Conservation (phyloP, 2,888 invertebrate genomes). For the Synergus umbraculus region DNA sequence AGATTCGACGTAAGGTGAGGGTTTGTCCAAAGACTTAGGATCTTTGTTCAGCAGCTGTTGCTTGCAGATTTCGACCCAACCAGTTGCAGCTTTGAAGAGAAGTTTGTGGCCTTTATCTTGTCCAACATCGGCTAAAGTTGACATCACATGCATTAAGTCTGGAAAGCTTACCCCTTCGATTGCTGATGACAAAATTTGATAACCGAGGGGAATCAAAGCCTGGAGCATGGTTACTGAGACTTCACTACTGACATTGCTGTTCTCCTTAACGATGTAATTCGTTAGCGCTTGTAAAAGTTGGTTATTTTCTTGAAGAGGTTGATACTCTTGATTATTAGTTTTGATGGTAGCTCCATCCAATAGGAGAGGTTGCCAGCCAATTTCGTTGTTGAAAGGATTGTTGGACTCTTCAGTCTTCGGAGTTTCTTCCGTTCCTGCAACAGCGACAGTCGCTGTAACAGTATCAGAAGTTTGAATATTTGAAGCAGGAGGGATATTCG, state of each 20-base stretch:
- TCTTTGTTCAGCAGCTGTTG: conserved; percentile 81
- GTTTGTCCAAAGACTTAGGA: conserved; percentile 78
- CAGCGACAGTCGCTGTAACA: conserved; percentile 51
- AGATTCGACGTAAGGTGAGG: conserved; percentile 82
- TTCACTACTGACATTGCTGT: conserved; percentile 81
- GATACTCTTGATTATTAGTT: conserved; percentile 73
- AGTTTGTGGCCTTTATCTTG: conserved; percentile 88
- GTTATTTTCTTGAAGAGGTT: conserved; percentile 83
- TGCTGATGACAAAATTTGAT: conserved; percentile 81
- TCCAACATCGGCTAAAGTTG: conserved; percentile 91
- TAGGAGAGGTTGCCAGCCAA: conserved; percentile 66
- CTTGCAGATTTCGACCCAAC: conserved; percentile 86
- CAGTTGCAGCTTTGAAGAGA: conserved; percentile 88
- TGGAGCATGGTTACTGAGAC: conserved; percentile 84
- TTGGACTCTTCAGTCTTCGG: conserved; percentile 55
- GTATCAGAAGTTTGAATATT: conserved; percentile 47
- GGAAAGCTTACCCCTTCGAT: conserved; percentile 87
- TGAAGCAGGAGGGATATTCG: conserved; percentile 68
- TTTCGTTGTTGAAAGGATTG: conserved; percentile 57
- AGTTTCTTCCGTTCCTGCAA: conserved; percentile 63
- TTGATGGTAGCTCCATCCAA: conserved; percentile 59
- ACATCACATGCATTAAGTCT: conserved; percentile 88
- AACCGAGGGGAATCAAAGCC: conserved; percentile 86
- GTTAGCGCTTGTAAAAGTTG: conserved; percentile 85
- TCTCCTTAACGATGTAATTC: conserved; percentile 85